Conservation (phyloP, 1,140 invertebrate genomes). For the Drosophila busckii region DNA sequence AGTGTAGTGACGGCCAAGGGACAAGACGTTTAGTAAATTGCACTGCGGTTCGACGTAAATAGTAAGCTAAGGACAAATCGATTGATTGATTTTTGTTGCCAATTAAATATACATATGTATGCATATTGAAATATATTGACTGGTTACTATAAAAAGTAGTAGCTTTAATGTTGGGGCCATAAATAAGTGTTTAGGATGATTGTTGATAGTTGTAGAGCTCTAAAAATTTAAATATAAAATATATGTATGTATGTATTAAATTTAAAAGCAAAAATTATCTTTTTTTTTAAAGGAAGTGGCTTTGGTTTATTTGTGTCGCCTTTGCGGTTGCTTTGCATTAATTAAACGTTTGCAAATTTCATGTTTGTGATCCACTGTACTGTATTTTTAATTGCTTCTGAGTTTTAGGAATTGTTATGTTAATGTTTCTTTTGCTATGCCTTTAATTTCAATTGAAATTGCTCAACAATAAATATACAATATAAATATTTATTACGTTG, state of each 20-base stretch:
- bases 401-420: no score
- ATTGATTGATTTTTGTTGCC: conserved; percentile 51
- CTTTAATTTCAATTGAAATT: no score
- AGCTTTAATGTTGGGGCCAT: no score
- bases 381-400: no score
- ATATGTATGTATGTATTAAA: background rate
- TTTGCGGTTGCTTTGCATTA: conserved; percentile 1
- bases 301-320: background rate
- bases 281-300: background rate
- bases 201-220: background rate
- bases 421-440: no score
- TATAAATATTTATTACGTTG: no score
- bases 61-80: conserved; percentile 15
- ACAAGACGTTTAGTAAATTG: conserved; percentile 17
- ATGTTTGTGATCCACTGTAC: no score
- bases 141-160: conserved; percentile 5
- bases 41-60: conserved; percentile 19
- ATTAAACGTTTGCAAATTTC: conserved; percentile 2
- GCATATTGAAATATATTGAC: background rate
- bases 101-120: background rate
- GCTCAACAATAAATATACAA: no score
- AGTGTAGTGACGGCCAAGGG: conserved; percentile 19
- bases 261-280: no score
- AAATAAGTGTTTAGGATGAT: conserved; percentile 11
- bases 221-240: background rate